These are phyloP conservation scores for Delphinapterus leucas DNA, from an alignment of 2,113 vertebrate genomes.

Conservation along the genomic window DNA sequence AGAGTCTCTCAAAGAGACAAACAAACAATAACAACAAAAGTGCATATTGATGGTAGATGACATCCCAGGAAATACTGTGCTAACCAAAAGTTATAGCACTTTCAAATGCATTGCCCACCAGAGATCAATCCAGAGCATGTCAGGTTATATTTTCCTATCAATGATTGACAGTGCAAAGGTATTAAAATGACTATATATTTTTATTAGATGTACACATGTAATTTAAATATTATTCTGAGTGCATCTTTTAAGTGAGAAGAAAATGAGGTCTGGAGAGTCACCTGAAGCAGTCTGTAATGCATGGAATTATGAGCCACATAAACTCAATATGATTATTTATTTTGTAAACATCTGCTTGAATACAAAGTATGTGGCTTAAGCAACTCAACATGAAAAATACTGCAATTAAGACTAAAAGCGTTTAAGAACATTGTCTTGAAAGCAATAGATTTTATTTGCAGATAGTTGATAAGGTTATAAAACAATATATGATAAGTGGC, in stretches of 20 bases:
- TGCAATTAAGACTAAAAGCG: constrained; percentile 44
- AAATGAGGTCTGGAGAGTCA: constrained; percentile 50
- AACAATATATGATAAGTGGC: constrained; percentile 13
- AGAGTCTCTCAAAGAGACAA: not conserved
- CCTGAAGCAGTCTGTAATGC: not conserved
- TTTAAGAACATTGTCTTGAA: constrained; percentile 38
- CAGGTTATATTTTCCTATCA: constrained; percentile 46
- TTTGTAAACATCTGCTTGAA: constrained; percentile 56
- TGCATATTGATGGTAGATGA: not conserved
- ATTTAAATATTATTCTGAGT: constrained; percentile 42
- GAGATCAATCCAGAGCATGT: accelerated
- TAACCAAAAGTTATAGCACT: not conserved
- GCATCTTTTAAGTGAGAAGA: constrained; percentile 55
- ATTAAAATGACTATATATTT: constrained; percentile 60
- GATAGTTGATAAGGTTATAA: constrained; percentile 20
- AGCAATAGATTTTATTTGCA: constrained; percentile 47
- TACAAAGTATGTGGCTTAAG: constrained; percentile 67
- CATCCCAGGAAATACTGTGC: not conserved
- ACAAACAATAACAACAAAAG: not conserved
- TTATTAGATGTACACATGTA: constrained; percentile 54
- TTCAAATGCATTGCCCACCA: not conserved
- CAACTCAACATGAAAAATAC: constrained; percentile 37
- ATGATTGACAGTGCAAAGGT: not conserved
- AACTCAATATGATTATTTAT: constrained; percentile 63
- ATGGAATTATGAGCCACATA: constrained; percentile 53